Base-by-base conservation (phyloP, 2,113 vertebrate species). In the Genyomyrus donnyi region DNA sequence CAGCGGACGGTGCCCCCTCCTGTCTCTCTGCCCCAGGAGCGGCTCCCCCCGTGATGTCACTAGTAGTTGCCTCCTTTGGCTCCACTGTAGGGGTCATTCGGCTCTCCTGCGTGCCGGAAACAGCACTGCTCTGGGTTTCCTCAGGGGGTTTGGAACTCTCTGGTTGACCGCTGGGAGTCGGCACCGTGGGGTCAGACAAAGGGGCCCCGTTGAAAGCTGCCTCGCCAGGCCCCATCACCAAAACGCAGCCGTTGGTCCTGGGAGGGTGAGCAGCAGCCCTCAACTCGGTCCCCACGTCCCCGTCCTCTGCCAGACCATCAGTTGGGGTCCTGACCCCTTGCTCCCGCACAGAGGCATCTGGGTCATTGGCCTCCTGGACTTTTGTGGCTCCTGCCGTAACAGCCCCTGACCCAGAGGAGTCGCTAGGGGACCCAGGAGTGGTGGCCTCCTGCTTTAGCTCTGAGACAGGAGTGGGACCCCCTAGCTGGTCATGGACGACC, bases 1-100 rank as follows among this genome's bases (percentile, higher is more conserved):
- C 3, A 27, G 89, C 7, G 1, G 95, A 95, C 42, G 85, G 93
- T 94, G 95, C 95, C 89, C 93, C 92, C 50, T 91, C 92, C 3
- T 84, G 31, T 77, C 91, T 87, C 85, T 92, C 88, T 24, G 90
- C 4, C 1, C 89, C 6, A n/a, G 93, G 35, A 83, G 86, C 91
- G 94, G 94, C 94, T 24, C 66, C 87, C 13, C 91, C 92, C 49
- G 27, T 52, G n/a, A n/a, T 31, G 49, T 87, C 83, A 48, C 19
- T 27, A 48, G 42, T 49, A 27, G 42, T n/a, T 48, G 92, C 90
- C 77, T 87, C 91, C 19, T 89, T 80, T 87, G 89, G 92, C 89
- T 93, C 95, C 95, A 49, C 24, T 21, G 88, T 74, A 90, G 62
- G 77, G 45, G 91, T 80, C 31, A 80, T 9, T 53, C 86, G 1